phyloP scores from a whole-genome alignment of 2,888 invertebrate species.

The Nephrotoma guestfalica region DNA sequence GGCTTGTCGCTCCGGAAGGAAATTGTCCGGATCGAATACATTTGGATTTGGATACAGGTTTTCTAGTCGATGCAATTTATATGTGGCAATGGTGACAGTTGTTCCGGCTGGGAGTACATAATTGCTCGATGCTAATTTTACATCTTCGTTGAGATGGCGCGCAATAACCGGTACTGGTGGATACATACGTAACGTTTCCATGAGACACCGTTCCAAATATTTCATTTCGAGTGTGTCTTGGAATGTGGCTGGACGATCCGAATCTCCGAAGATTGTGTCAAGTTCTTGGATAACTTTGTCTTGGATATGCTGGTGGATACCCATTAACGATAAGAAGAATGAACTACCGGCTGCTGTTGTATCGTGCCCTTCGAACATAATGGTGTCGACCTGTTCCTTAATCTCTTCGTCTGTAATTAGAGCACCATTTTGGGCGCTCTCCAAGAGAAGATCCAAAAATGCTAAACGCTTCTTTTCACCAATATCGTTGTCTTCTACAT shows the following conservation, averaged over 20 bases:
- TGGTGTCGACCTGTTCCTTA: slow-evolving; percentile 70
- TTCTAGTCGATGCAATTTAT: slow-evolving; percentile 52
- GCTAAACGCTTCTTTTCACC: slow-evolving; percentile 73
- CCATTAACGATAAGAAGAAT: slow-evolving; percentile 65
- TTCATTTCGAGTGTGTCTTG: slow-evolving; percentile 77
- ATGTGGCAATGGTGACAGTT: slow-evolving; percentile 51
- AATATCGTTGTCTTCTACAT: slow-evolving; percentile 61
- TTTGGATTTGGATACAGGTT: slow-evolving; percentile 63
- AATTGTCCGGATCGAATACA: slow-evolving; percentile 71
- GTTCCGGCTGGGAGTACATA: slow-evolving; percentile 53
- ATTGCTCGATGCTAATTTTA: slow-evolving; percentile 51
- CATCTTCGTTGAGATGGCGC: slow-evolving; percentile 53
- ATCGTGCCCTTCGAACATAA: slow-evolving; percentile 79
- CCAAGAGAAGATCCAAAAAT: slow-evolving; percentile 73
- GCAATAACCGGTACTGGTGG: slow-evolving; percentile 68
- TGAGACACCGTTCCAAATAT: slow-evolving; percentile 63
- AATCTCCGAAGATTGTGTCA: slow-evolving; percentile 59
- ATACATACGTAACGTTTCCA: slow-evolving; percentile 66
- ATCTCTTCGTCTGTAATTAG: slow-evolving; percentile 62
- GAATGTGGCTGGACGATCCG: slow-evolving; percentile 60
- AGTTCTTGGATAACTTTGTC: slow-evolving; percentile 56
- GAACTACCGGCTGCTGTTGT: slow-evolving; percentile 72
- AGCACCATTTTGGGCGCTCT: slow-evolving; percentile 57
- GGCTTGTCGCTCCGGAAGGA: slow-evolving; percentile 62
- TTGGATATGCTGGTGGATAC: slow-evolving; percentile 57